Evolutionary conservation across 2,888 invertebrate species (phyloP).

Genomic region (Prenolepis imparis): DNA sequence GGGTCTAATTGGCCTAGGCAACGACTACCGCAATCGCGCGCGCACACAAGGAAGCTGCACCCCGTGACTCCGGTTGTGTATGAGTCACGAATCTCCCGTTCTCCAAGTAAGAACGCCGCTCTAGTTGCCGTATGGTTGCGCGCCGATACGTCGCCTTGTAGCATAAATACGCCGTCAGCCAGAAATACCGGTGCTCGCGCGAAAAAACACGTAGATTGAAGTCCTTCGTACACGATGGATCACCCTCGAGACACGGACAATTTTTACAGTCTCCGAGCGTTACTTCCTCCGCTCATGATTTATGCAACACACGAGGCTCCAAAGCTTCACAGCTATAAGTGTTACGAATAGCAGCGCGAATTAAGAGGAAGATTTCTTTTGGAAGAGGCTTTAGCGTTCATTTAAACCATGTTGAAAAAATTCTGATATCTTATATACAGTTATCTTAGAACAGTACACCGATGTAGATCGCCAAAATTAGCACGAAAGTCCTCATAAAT

Average conservation of each 20-base stretch:
- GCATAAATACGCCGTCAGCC: conserved; percentile 53
- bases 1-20: neutral
- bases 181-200: conserved; percentile 50
- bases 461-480: conserved; percentile 14
- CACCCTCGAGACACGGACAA: conserved; percentile 16
- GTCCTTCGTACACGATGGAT: conserved; percentile 41
- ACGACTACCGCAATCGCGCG: neutral
- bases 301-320: neutral
- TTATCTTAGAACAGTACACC: neutral
- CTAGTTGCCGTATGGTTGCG: conserved; percentile 47
- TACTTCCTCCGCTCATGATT: conserved; percentile 22
- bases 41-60: neutral
- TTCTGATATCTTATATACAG: neutral
- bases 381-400: neutral
- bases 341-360: neutral
- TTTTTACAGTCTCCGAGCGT: neutral
- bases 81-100: conserved; percentile 67
- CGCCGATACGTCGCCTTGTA: conserved; percentile 50
- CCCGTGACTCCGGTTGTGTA: neutral
- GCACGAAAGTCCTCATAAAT: neutral
- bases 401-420: neutral
- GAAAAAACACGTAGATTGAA: conserved; percentile 30
- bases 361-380: neutral
- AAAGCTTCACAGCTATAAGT: neutral
- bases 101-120: conserved; percentile 40